These are phyloP conservation scores for Decapterus maruadsi DNA, from an alignment of 2,797 vertebrate genomes.

Conservation along the genomic window DNA sequence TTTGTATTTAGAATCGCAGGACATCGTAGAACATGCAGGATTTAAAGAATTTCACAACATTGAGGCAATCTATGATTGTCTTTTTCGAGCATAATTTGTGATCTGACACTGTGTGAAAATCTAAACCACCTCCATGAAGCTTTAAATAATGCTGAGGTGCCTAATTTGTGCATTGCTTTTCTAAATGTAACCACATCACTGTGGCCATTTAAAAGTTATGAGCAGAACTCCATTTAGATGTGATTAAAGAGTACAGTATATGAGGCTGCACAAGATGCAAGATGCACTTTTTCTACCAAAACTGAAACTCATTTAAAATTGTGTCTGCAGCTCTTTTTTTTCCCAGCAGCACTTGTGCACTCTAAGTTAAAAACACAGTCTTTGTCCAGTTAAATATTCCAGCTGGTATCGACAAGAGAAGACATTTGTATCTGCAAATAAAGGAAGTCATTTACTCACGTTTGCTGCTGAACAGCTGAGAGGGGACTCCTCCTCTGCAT, in stretches of 20 bases:
- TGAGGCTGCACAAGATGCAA: background rate
- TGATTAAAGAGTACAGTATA: background rate
- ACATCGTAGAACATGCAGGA: background rate
- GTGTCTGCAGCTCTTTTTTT: background rate
- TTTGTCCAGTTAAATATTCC: background rate
- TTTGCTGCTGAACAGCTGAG: slow-evolving; percentile 36
- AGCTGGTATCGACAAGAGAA: too few relatives aligned
- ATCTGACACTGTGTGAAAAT: slow-evolving; percentile 1
- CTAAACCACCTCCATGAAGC: background rate
- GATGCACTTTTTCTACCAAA: background rate
- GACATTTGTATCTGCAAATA: background rate
- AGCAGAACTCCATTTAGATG: background rate
- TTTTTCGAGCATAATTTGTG: background rate
- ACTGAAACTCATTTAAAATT: background rate
- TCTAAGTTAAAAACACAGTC: background rate
- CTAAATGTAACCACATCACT: slow-evolving; percentile 5
- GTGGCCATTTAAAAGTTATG: background rate
- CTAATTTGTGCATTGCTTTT: slow-evolving; percentile 9
- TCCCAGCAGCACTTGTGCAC: background rate
- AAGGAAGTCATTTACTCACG: slow-evolving; percentile 54
- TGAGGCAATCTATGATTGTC: background rate
- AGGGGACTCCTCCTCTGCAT: slow-evolving; percentile 57
- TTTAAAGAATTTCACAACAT: background rate
- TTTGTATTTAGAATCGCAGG: background rate
- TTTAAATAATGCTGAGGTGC: slow-evolving; percentile 15